phyloP scores from a whole-genome alignment of 2,113 vertebrate species.

The Turnix velox region DNA sequence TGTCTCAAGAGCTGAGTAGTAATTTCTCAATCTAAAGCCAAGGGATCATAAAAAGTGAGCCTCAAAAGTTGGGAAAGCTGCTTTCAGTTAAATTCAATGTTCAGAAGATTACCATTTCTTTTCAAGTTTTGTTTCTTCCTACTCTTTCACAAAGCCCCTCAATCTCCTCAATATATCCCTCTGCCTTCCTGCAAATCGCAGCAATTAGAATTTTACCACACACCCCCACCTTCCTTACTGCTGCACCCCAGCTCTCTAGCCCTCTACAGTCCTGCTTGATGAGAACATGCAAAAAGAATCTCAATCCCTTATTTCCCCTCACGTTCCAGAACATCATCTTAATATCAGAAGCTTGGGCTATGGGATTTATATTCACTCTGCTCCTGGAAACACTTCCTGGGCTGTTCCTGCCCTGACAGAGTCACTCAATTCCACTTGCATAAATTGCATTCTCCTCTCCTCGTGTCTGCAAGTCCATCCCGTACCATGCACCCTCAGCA shows the following conservation, averaged over 20 bases:
- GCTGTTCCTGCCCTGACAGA: neutral
- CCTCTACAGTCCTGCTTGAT: neutral
- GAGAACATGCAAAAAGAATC: neutral
- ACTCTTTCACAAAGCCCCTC: neutral
- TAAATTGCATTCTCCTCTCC: neutral
- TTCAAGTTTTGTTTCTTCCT: neutral
- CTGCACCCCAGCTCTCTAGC: neutral
- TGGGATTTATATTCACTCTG: neutral
- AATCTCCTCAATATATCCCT: neutral
- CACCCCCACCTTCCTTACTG: neutral
- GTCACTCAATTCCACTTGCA: neutral
- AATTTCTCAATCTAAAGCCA: neutral
- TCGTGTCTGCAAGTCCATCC: rapidly evolving
- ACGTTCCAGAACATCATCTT: neutral
- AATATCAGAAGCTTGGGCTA: neutral
- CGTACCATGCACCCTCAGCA: rapidly evolving
- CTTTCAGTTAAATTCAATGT: neutral
- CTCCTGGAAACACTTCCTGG: neutral
- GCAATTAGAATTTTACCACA: neutral
- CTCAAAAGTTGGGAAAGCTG: neutral
- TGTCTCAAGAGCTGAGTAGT: neutral
- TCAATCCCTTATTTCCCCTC: neutral
- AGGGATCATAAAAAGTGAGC: neutral
- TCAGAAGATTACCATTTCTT: neutral
- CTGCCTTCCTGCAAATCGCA: neutral